Percentiles rank a stretch among this genome's conserved stretches.
These are phyloP conservation scores for Cephus sareptanus DNA, from an alignment of 2,888 invertebrate genomes.

Conservation along the genomic window DNA sequence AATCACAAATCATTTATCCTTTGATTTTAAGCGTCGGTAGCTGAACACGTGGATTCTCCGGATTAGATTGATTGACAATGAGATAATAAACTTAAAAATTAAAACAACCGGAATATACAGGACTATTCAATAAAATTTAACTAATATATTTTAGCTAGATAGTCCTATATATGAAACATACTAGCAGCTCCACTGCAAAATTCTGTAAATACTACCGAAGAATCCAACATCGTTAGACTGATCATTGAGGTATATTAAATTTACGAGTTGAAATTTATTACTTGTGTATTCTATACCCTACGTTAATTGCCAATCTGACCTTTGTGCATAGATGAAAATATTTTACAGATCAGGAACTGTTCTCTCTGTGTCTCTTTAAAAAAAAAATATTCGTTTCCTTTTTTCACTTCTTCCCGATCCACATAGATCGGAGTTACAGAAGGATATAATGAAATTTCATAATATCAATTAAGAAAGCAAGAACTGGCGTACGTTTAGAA, in stretches of 20 bases:
- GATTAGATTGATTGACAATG: neutral
- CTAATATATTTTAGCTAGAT: neutral
- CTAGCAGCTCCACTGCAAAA: neutral
- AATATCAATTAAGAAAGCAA: neutral
- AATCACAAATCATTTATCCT: neutral
- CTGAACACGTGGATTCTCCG: neutral
- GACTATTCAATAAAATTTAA: neutral
- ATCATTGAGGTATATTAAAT: conserved; percentile 26
- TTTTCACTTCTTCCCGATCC: neutral
- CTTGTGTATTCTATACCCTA: conserved; percentile 31
- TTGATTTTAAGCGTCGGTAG: neutral
- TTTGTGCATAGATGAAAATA: conserved; percentile 7
- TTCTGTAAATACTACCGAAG: conserved; percentile 5
- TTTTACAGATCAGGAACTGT: neutral
- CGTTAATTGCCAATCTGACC: conserved; percentile 15
- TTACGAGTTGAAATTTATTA: conserved; percentile 26
- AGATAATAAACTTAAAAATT: neutral
- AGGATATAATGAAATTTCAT: conserved; percentile 35
- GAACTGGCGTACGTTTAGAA: neutral
- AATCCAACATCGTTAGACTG: conserved; percentile 29
- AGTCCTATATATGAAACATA: neutral
- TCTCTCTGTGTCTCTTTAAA: neutral
- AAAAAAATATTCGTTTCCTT: neutral
- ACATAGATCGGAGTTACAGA: conserved; percentile 29
- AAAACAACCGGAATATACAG: neutral